A percentile compares a stretch with the other conserved stretches of the same genome.
phyloP scores from a whole-genome alignment of 2,113 vertebrate genomes.

The Etheostoma cragini region DNA sequence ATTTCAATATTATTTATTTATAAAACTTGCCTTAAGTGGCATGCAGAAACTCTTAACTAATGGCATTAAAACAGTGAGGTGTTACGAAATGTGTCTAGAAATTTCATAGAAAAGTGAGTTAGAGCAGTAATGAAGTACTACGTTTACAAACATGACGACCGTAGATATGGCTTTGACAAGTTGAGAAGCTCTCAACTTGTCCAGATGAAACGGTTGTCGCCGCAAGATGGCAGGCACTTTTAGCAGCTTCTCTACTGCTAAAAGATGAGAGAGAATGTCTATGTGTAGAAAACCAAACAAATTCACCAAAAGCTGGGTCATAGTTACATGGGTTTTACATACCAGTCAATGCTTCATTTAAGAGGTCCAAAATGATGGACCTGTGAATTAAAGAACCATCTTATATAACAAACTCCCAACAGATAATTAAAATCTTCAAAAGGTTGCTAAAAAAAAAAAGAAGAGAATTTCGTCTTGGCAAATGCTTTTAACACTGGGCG shows the following conservation, averaged over 20 bases:
- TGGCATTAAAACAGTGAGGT: constrained; percentile 13
- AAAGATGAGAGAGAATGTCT: constrained; percentile 37
- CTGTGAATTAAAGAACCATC: not conserved
- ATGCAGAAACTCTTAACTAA: constrained; percentile 49
- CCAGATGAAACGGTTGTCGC: not conserved
- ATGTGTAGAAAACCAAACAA: constrained; percentile 46
- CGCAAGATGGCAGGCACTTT: constrained; percentile 36
- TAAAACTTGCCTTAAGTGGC: constrained; percentile 34
- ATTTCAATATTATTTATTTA: constrained; percentile 18
- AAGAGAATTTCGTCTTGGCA: constrained; percentile 49
- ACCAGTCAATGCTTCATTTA: constrained; percentile 3
- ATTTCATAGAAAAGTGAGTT: constrained; percentile 60
- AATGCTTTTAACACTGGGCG: constrained; percentile 60
- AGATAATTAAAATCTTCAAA: not conserved
- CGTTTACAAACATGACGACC: constrained; percentile 33
- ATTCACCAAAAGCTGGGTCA: constrained; percentile 16
- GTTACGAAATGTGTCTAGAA: constrained; percentile 62
- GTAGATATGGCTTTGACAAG: constrained; percentile 47
- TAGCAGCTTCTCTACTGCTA: constrained; percentile 43
- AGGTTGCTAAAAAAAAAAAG: not conserved
- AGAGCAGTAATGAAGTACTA: constrained; percentile 18
- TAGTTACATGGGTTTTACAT: constrained; percentile 15
- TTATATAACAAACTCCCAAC: constrained; percentile 28
- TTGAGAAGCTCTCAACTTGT: constrained; percentile 19
- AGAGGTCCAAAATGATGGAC: not conserved